Conservation (phyloP, 1,140 invertebrate species). For the Drosophila saltans region DNA sequence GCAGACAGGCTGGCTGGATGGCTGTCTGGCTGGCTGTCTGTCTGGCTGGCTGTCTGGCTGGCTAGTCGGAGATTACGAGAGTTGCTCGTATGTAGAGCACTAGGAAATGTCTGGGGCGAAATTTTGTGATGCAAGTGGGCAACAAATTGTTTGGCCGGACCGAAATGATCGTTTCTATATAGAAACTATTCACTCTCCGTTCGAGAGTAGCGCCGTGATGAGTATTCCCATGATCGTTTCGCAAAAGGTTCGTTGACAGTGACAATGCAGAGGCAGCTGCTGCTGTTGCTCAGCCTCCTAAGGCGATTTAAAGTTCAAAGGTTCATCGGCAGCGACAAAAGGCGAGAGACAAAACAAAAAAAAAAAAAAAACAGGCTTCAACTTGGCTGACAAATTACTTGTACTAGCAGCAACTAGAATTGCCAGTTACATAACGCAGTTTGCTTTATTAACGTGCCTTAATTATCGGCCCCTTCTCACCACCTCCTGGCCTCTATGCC, state of each 20-base stretch:
- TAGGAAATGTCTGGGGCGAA: conserved; percentile 49
- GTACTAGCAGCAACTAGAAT: conserved; percentile 52
- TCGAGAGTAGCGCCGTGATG: conserved; percentile 12
- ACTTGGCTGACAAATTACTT: conserved; percentile 69
- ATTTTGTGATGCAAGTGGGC: conserved; percentile 19
- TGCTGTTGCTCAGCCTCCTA: conserved; percentile 30
- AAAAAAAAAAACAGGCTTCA: conserved; percentile 20
- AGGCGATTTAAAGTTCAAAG: conserved; percentile 55
- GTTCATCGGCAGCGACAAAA: conserved; percentile 39
- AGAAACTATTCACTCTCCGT: not conserved
- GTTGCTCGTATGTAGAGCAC: conserved; percentile 66
- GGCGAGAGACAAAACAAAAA: not conserved
- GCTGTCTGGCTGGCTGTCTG: no score
- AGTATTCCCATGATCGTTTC: conserved; percentile 49
- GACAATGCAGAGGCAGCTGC: conserved; percentile 57
- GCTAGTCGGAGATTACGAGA: conserved; percentile 61
- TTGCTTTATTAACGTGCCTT: conserved; percentile 64
- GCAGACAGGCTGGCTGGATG: conserved; percentile 55
- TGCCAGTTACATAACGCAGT: conserved; percentile 62
- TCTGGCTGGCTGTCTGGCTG: conserved; percentile 24
- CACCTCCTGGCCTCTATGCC: not conserved
- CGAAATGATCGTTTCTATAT: not conserved
- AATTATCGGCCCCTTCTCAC: conserved; percentile 37
- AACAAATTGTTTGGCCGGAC: not conserved
- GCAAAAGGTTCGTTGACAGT: conserved; percentile 63